Evolutionary conservation across 2,113 vertebrate species (phyloP).

Genomic region (Silurus glanis): DNA sequence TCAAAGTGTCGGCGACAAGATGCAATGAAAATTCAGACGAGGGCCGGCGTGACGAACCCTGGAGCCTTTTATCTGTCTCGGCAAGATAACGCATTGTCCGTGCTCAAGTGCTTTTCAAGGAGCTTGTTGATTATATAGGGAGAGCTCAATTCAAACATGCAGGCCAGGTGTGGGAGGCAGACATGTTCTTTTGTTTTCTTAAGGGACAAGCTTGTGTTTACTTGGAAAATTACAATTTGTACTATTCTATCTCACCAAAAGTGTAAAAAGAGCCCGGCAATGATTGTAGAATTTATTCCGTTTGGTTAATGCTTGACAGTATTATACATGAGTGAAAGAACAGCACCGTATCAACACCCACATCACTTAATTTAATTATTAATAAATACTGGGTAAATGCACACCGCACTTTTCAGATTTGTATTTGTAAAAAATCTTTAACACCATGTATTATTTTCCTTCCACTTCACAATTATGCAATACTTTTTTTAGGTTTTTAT

Average conservation of each 20-base stretch:
- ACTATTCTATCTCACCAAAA: background rate
- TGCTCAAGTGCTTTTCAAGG: slow-evolving; percentile 51
- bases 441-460: too few species aligned
- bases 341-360: background rate
- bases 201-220: background rate
- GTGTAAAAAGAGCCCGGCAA: background rate
- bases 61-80: slow-evolving; percentile 50
- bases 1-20: slow-evolving; percentile 47
- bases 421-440: too few species aligned
- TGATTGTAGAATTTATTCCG: background rate
- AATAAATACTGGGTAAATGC: background rate
- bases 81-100: slow-evolving; percentile 50
- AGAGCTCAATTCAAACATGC: slow-evolving; percentile 45
- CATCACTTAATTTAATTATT: background rate
- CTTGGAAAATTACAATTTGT: background rate
- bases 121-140: slow-evolving; percentile 49
- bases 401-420: background rate
- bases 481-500: too few species aligned
- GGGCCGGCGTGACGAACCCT: background rate
- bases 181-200: background rate
- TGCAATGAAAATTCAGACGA: slow-evolving; percentile 45
- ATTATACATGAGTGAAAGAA: background rate
- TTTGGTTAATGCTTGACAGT: background rate
- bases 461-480: too few species aligned
- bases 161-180: slow-evolving; percentile 21